These are phyloP conservation scores for Nesidiocoris tenuis DNA, from an alignment of 2,888 invertebrate genomes.

Conservation along the genomic window DNA sequence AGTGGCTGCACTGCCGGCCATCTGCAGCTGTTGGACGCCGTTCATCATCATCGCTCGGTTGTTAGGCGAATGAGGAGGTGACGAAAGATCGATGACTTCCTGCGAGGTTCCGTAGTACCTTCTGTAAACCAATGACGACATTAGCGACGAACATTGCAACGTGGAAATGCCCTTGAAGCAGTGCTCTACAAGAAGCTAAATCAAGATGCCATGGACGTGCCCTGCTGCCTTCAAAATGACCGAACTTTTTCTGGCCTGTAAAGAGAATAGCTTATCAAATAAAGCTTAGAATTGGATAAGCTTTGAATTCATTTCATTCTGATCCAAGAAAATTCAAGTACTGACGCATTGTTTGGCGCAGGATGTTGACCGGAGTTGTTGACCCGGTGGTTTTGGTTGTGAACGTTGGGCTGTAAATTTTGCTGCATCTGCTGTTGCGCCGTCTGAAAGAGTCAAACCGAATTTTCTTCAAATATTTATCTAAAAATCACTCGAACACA, in stretches of 20 bases:
- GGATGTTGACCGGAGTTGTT: neutral
- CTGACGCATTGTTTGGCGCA: neutral
- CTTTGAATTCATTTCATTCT: neutral
- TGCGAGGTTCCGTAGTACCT: slow-evolving; percentile 47
- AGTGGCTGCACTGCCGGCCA: slow-evolving; percentile 57
- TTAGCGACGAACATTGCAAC: neutral
- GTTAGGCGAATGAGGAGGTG: slow-evolving; percentile 56
- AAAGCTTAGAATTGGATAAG: neutral
- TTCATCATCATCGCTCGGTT: slow-evolving; percentile 45
- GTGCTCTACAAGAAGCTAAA: too few species aligned
- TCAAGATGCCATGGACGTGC: too few species aligned
- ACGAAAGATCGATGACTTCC: slow-evolving; percentile 59
- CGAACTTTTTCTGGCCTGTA: too few species aligned
- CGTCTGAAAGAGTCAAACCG: too few species aligned
- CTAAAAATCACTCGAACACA: neutral
- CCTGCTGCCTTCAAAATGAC: too few species aligned
- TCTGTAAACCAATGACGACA: slow-evolving; percentile 1
- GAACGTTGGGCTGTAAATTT: neutral
- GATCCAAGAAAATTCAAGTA: neutral
- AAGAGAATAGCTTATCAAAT: too few species aligned
- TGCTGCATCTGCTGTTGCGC: neutral
- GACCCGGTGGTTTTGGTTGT: neutral
- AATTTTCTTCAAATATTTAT: too few species aligned
- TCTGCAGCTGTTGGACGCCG: slow-evolving; percentile 51
- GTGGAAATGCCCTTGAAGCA: too few species aligned